A percentile compares a stretch with the other conserved stretches of the same genome.
phyloP scores from a whole-genome alignment of 2,113 vertebrate species.

The Elephantulus edwardii region DNA sequence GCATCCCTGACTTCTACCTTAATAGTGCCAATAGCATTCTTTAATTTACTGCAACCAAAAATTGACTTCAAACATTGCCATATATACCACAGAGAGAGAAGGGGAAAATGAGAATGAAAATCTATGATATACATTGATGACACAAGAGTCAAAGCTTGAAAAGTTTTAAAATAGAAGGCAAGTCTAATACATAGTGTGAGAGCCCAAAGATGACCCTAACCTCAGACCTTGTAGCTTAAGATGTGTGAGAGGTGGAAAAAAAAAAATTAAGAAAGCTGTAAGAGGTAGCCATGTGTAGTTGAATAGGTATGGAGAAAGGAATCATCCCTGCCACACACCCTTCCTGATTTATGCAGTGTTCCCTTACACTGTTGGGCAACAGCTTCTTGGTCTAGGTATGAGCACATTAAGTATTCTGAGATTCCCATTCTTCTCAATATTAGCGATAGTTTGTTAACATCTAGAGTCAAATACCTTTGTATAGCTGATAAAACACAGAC shows the following conservation, averaged over 20 bases:
- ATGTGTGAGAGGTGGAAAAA: not conserved
- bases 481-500: too few relatives aligned
- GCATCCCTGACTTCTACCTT: not conserved
- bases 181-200: not conserved
- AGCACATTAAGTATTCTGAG: too few relatives aligned
- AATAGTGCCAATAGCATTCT: not conserved
- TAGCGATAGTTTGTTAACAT: too few relatives aligned
- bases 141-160: not conserved
- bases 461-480: too few relatives aligned
- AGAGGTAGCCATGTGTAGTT: not conserved
- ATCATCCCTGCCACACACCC: too few relatives aligned
- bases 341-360: too few relatives aligned
- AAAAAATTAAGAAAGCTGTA: not conserved
- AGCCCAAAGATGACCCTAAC: not conserved
- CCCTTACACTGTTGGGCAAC: too few relatives aligned
- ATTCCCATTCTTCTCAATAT: too few relatives aligned
- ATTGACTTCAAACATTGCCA: not conserved
- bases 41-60: constrained; percentile 33
- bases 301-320: too few relatives aligned
- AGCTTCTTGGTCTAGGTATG: too few relatives aligned
- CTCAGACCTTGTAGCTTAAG: not conserved
- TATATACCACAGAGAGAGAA: not conserved
- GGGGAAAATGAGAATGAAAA: not conserved
- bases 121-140: not conserved
- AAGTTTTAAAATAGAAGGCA: constrained; percentile 12